Conservation (phyloP, 1,140 invertebrate species). For the Cydia amplana region DNA sequence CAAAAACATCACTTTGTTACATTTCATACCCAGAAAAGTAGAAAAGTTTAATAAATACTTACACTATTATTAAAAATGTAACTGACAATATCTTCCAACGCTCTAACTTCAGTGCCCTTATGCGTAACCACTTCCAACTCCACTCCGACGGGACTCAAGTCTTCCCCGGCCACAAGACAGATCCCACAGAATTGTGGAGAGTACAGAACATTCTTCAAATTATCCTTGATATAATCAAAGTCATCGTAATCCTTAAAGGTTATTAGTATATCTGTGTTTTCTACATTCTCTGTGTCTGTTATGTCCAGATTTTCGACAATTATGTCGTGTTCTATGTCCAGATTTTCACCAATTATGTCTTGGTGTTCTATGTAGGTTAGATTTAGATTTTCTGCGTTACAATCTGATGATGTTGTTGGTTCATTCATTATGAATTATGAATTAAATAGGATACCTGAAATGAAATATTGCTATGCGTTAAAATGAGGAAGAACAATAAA, state of each 20-base stretch:
- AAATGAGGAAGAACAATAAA: neutral
- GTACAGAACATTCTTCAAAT: slow-evolving; percentile 38
- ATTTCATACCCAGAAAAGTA: too few relatives aligned
- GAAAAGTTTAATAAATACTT: slow-evolving; percentile 36
- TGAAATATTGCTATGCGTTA: neutral
- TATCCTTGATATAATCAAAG: slow-evolving; percentile 38
- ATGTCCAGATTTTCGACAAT: neutral
- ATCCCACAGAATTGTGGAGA: slow-evolving; percentile 40
- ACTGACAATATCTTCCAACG: slow-evolving; percentile 41
- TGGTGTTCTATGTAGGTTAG: neutral
- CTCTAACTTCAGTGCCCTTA: slow-evolving; percentile 36
- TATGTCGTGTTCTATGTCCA: neutral
- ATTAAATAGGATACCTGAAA: neutral
- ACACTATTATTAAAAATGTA: slow-evolving; percentile 47
- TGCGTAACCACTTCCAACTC: slow-evolving; percentile 41
- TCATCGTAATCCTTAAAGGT: slow-evolving; percentile 18
- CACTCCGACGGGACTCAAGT: slow-evolving; percentile 37
- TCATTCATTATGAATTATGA: neutral
- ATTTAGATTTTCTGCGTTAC: neutral
- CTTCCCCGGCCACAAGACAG: slow-evolving; percentile 37
- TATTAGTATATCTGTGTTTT: slow-evolving; percentile 4
- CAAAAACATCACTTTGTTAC: too few relatives aligned
- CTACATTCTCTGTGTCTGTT: neutral
- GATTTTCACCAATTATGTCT: neutral
- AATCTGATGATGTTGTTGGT: neutral